These are phyloP conservation scores for Drosophila robusta DNA, from an alignment of 2,888 invertebrate species.

Conservation along the genomic window DNA sequence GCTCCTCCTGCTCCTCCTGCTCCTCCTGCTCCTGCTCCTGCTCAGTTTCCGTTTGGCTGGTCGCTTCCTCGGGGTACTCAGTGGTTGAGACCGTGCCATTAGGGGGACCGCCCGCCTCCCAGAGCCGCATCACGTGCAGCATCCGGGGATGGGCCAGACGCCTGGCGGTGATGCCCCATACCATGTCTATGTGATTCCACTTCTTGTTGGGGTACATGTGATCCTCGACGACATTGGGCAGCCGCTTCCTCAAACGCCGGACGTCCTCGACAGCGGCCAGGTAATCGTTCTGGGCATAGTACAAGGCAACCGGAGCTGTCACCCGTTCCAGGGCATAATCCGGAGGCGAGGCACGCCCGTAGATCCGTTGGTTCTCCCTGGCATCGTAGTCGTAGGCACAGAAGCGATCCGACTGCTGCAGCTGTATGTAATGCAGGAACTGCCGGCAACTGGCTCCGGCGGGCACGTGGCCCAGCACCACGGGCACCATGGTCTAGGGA, in stretches of 20 bases:
- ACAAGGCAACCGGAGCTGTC: conserved; percentile 86
- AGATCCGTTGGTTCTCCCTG: conserved; percentile 84
- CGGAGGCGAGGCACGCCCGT: conserved; percentile 85
- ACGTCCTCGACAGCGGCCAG: conserved; percentile 85
- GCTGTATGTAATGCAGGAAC: conserved; percentile 86
- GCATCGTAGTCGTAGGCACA: conserved; percentile 86
- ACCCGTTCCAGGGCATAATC: conserved; percentile 85
- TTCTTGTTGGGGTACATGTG: conserved; percentile 59
- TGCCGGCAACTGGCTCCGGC: conserved; percentile 86
- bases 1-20: too few relatives aligned
- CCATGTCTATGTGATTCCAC: conserved; percentile 78
- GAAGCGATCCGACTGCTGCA: conserved; percentile 77
- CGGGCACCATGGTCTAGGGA: conserved; percentile 86
- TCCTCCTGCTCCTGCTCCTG: conserved; percentile 1
- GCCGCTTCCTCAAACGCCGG: conserved; percentile 46
- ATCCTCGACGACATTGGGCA: conserved; percentile 74
- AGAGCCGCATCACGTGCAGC: conserved; percentile 51
- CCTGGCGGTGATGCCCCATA: conserved; percentile 64
- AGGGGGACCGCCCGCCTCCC: conserved; percentile 22
- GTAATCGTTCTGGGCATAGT: conserved; percentile 86
- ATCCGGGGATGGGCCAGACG: conserved; percentile 62
- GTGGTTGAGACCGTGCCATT: not conserved
- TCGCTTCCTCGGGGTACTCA: not conserved
- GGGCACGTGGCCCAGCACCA: conserved; percentile 88
- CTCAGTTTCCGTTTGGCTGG: not conserved